phyloP scores from a whole-genome alignment of 2,113 vertebrate genomes.

The Rhegmatorhina hoffmannsi region DNA sequence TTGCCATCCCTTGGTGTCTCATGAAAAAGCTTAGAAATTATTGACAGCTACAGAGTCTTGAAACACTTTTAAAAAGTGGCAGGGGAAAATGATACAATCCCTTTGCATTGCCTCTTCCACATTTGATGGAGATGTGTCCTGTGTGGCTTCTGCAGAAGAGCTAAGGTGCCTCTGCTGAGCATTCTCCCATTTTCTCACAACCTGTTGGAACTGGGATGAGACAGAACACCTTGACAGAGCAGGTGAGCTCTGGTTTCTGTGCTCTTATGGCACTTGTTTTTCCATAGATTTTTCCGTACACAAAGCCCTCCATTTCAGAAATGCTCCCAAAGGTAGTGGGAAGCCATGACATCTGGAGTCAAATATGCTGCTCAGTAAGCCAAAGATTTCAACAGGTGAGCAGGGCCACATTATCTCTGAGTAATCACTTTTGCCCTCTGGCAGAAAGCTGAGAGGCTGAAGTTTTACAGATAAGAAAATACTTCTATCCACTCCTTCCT shows the following conservation, averaged over 20 bases:
- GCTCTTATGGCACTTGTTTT: neutral
- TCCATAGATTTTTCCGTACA: neutral
- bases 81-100: neutral
- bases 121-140: neutral
- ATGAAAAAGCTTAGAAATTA: neutral
- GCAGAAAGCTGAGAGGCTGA: neutral
- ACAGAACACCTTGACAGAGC: neutral
- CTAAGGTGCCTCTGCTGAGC: neutral
- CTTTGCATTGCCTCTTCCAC: neutral
- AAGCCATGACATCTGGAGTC: neutral
- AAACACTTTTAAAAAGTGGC: neutral
- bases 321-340: neutral
- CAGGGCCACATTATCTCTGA: neutral
- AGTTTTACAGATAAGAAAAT: slow-evolving; percentile 35
- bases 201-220: neutral
- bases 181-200: neutral
- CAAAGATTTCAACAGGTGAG: neutral
- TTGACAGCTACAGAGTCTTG: neutral
- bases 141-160: neutral
- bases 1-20: neutral
- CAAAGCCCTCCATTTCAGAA: neutral
- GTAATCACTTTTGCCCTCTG: neutral
- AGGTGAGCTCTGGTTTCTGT: neutral
- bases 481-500: neutral
- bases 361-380: slow-evolving; percentile 16